Evolutionary conservation across 2,888 invertebrate species (phyloP).

Genomic region (Imbricaverruca yamaguchii): DNA sequence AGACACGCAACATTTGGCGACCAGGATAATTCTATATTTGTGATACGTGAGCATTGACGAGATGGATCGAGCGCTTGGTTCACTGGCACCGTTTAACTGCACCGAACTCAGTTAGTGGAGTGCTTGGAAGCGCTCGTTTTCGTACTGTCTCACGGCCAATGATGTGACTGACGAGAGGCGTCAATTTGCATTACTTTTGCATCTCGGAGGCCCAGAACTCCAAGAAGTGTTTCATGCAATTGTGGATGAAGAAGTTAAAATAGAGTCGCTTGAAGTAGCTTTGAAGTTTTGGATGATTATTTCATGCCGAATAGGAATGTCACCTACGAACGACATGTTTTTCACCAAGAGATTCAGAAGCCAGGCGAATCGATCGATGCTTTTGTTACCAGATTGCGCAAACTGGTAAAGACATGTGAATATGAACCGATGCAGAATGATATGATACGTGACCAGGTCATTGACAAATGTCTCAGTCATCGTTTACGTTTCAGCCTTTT

Average conservation of each 20-base stretch:
- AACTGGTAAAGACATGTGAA: not conserved
- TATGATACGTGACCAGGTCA: too few relatives aligned
- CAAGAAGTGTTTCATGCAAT: not conserved
- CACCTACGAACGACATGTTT: too few relatives aligned
- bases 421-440: not conserved
- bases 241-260: too few relatives aligned
- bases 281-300: not conserved
- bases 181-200: too few relatives aligned
- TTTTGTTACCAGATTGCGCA: not conserved
- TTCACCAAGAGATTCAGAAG: not conserved
- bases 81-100: too few relatives aligned
- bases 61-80: too few relatives aligned
- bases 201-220: not conserved
- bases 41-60: too few relatives aligned
- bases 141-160: not conserved
- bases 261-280: too few relatives aligned
- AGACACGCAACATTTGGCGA: too few relatives aligned
- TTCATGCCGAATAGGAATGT: not conserved
- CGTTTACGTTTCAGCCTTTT: not conserved
- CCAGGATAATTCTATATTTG: too few relatives aligned
- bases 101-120: conserved; percentile 1
- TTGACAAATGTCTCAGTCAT: too few relatives aligned
- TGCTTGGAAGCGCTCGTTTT: not conserved
- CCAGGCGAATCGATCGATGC: not conserved
- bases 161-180: too few relatives aligned